These are phyloP conservation scores for Heliocidaris erythrogramma DNA, from an alignment of 35 echinoderm and acorn worm species.

Conservation along the genomic window DNA sequence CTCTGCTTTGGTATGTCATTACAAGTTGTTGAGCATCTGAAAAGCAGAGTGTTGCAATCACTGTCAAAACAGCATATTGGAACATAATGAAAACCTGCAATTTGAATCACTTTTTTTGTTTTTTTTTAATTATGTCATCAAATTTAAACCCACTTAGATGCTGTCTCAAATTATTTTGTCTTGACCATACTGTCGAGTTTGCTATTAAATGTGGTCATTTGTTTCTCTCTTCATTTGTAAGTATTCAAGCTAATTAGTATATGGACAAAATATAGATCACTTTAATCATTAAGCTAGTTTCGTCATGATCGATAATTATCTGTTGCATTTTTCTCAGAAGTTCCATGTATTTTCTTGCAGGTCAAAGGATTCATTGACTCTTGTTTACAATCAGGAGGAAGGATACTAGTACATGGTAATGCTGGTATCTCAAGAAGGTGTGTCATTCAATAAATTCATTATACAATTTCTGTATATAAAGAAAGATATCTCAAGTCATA, in stretches of 20 bases:
- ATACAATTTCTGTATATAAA: not conserved
- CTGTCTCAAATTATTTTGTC: too few relatives aligned
- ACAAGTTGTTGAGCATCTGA: not conserved
- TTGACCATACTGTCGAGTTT: too few relatives aligned
- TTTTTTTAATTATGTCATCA: too few relatives aligned
- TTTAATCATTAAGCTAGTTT: not conserved
- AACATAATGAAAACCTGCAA: not conserved
- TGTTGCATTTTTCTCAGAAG: not conserved
- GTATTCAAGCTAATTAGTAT: not conserved
- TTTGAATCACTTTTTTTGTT: not conserved
- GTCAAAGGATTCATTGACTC: conserved; percentile 81
- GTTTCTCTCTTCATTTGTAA: not conserved
- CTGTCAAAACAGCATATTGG: not conserved
- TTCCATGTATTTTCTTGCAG: not conserved
- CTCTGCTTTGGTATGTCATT: not conserved
- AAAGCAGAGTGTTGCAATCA: not conserved
- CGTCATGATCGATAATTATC: not conserved
- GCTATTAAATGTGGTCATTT: not conserved
- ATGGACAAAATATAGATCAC: not conserved
- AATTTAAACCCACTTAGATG: too few relatives aligned
- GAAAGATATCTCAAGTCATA: not conserved
- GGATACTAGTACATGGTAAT: conserved; percentile 74
- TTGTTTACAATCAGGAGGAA: conserved; percentile 59
- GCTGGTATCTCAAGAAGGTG: conserved; percentile 87
- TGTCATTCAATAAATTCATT: not conserved